These are phyloP conservation scores for Aptenodytes forsteri DNA, from an alignment of 2,113 vertebrate genomes.

Conservation along the genomic window DNA sequence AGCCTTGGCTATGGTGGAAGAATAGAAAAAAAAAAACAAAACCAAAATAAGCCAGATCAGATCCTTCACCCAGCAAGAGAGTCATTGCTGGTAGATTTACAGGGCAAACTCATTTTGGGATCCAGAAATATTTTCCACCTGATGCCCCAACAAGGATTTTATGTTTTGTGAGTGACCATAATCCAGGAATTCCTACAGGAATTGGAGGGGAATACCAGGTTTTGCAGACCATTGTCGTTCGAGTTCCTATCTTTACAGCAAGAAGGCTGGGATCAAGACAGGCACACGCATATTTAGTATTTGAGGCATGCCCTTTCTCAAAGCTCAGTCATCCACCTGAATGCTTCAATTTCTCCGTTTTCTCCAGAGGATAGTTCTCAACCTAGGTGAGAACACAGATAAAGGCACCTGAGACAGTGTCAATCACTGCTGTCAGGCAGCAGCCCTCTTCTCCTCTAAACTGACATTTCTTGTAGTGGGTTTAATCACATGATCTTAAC, in stretches of 20 bases:
- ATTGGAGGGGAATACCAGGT: neutral
- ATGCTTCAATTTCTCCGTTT: neutral
- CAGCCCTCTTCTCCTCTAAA: neutral
- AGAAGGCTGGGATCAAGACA: neutral
- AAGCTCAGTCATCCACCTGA: neutral
- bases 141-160: neutral
- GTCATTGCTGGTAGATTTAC: neutral
- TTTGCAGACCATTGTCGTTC: neutral
- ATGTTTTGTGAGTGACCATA: neutral
- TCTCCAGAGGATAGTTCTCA: neutral
- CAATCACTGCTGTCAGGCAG: neutral
- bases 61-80: neutral
- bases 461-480: neutral
- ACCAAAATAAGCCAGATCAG: neutral
- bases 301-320: neutral
- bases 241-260: neutral
- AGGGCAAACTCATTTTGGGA: neutral
- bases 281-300: neutral
- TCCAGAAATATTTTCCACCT: neutral
- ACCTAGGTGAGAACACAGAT: neutral
- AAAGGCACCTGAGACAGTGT: neutral
- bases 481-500: neutral
- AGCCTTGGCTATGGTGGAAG: neutral
- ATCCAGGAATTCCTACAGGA: neutral
- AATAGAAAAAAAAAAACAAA: neutral